phyloP scores from a whole-genome alignment of 2,888 invertebrate genomes.

The Drosophila paucipuncta region DNA sequence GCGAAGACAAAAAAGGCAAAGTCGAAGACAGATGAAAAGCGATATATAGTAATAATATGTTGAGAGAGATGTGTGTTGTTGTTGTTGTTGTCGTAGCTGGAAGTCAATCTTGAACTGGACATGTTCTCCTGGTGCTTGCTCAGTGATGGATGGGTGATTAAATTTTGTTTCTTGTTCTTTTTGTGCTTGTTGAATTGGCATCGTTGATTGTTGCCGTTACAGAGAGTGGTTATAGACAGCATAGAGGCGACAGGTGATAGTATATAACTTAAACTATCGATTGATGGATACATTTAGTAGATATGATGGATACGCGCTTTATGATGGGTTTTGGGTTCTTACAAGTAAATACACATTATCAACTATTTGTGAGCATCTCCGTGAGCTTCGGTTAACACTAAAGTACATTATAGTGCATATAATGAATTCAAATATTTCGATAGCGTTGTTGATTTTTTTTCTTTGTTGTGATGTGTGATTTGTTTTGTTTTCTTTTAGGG shows the following conservation, averaged over 20 bases:
- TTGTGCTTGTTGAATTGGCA: slow-evolving; percentile 18
- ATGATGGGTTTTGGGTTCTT: slow-evolving; percentile 11
- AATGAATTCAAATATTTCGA: slow-evolving; percentile 27
- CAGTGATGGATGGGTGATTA: not conserved
- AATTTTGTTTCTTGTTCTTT: slow-evolving; percentile 1
- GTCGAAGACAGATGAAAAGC: slow-evolving; percentile 46
- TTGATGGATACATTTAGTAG: not conserved
- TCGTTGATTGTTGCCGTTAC: slow-evolving; percentile 46
- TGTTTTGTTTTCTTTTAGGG: not conserved
- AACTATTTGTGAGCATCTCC: slow-evolving; percentile 49
- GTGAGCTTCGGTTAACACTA: slow-evolving; percentile 35
- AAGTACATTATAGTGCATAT: slow-evolving; percentile 28
- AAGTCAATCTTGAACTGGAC: slow-evolving; percentile 3
- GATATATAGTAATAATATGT: slow-evolving; percentile 15
- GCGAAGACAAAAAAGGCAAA: slow-evolving; percentile 37
- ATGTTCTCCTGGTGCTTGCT: slow-evolving; percentile 29
- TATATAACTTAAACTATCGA: slow-evolving; percentile 22
- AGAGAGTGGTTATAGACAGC: slow-evolving; percentile 41
- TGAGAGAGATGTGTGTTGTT: slow-evolving; percentile 8
- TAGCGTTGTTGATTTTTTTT: slow-evolving; percentile 7
- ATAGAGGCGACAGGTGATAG: slow-evolving; percentile 10
- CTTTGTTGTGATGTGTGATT: not conserved
- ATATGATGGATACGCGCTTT: slow-evolving; percentile 9
- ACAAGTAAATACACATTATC: slow-evolving; percentile 27
- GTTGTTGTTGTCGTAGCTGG: slow-evolving; percentile 4